Base-by-base conservation (phyloP, 2,797 vertebrate species). In the Tragopan temminckii region DNA sequence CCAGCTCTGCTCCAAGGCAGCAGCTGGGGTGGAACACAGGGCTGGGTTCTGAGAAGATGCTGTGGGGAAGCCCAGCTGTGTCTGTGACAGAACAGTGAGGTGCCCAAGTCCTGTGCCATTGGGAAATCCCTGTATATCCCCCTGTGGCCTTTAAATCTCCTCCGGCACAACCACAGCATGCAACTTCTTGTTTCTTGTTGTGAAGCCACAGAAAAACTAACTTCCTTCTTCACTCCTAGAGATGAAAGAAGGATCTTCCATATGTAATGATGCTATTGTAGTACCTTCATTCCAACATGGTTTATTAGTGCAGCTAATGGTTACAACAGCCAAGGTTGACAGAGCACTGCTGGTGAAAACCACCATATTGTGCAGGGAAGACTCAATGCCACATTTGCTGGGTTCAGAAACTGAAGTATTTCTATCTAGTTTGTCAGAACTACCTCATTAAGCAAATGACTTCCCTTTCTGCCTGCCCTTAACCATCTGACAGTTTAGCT, bases 361-460 rank as follows among this genome's bases (percentile, higher is more conserved):
- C 64, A 29, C n/a, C 17, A 31, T 31, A 19, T 21, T 24, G 21
- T 5, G 50, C 31, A 88, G 50, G 40, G 79, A 71, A 75, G 81
- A 62, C 38, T 74, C 79, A 69, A 45, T 1, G 25, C 43, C 31
- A 79, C 31, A 46, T 14, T 58, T 7, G 0, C 46, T 80, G 63
- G 72, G 76, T 71, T 86, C 0, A 0, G 69, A 95, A 86, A 85
- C 23, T 29, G 66, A 48, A 78, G 16, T 64, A 81, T 70, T 85
- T 87, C 69, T 87, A 71, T 21, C 70, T 78, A 80, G 78, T 76
- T 85, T 87, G 50, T 87, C 62, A 64, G 70, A 91, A 84, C 77
- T 75, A 84, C 79, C 85, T 94, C 91, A 95, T 95, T 94, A 96
- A 91, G 92, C 91, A 94, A 96, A 92, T 0, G 0, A 93, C 69